Evolutionary conservation across 2,888 invertebrate genomes (phyloP).

Genomic region (Helicoverpa assulta): DNA sequence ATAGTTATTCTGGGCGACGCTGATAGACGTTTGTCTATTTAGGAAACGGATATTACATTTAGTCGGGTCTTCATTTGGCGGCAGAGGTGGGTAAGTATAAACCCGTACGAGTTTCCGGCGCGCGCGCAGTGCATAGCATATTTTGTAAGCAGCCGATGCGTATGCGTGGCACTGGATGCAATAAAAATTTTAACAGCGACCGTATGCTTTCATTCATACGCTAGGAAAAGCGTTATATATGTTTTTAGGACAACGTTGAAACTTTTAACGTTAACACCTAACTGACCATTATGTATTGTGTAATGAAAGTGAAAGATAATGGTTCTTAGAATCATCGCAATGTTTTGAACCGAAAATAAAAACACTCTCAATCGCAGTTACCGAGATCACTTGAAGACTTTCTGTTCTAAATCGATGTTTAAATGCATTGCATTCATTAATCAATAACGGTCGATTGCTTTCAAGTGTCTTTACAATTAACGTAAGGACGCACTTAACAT

Average conservation of each 20-base stretch:
- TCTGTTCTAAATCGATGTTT: conserved; percentile 62
- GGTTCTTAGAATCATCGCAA: conserved; percentile 27
- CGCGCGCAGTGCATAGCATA: conserved; percentile 87
- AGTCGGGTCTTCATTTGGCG: conserved; percentile 89
- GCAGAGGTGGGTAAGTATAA: conserved; percentile 88
- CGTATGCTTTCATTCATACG: conserved; percentile 82
- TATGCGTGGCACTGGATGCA: conserved; percentile 80
- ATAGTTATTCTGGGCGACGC: conserved; percentile 88
- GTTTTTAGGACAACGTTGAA: conserved; percentile 76
- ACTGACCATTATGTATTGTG: conserved; percentile 42
- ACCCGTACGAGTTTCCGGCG: conserved; percentile 87
- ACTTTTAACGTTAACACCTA: conserved; percentile 46
- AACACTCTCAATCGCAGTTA: conserved; percentile 13
- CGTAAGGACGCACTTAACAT: conserved; percentile 53
- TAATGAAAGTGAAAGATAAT: conserved; percentile 46
- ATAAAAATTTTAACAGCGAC: conserved; percentile 84
- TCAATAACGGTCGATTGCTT: conserved; percentile 78
- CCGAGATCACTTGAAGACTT: conserved; percentile 27
- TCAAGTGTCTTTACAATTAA: conserved; percentile 76
- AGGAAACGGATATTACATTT: conserved; percentile 90
- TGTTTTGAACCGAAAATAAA: conserved; percentile 36
- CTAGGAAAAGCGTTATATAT: conserved; percentile 73
- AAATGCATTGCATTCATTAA: conserved; percentile 69
- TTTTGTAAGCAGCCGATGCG: conserved; percentile 84
- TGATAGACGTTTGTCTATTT: conserved; percentile 90